Evolutionary conservation across 2,797 vertebrate species (phyloP).

Genomic region (Nyctibius grandis): DNA sequence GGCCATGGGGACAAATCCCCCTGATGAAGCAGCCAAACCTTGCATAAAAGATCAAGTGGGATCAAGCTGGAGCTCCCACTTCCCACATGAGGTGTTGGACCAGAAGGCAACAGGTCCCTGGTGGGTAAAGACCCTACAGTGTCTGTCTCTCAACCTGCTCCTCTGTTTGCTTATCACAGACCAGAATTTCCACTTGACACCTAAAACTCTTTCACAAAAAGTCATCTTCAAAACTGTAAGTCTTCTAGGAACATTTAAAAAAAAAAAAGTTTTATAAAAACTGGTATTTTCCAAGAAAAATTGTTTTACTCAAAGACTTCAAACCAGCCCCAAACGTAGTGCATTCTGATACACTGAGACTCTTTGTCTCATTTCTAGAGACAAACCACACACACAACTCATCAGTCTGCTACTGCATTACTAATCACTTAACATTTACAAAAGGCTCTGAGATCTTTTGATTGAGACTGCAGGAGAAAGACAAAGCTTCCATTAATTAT

Average conservation of each 20-base stretch:
- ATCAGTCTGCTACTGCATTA: background rate
- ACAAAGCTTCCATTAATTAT: constrained; percentile 7
- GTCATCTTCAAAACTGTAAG: background rate
- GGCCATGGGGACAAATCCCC: background rate
- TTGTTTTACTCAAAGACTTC: background rate
- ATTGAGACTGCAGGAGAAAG: background rate
- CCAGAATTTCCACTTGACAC: background rate
- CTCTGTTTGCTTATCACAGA: background rate
- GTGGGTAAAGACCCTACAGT: background rate
- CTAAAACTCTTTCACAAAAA: background rate
- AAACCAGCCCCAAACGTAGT: background rate
- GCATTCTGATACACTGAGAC: background rate
- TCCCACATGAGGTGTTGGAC: background rate
- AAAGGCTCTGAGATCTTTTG: background rate
- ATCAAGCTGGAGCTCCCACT: background rate
- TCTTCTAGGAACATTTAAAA: background rate
- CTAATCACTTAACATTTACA: background rate
- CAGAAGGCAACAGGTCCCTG: background rate
- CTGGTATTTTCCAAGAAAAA: background rate
- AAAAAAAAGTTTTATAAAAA: background rate
- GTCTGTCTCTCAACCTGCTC: background rate
- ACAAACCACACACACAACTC: background rate
- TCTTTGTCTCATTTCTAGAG: background rate
- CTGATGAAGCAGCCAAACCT: background rate
- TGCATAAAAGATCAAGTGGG: background rate